Conservation (phyloP, 1,140 invertebrate species). For the Arion vulgaris region DNA sequence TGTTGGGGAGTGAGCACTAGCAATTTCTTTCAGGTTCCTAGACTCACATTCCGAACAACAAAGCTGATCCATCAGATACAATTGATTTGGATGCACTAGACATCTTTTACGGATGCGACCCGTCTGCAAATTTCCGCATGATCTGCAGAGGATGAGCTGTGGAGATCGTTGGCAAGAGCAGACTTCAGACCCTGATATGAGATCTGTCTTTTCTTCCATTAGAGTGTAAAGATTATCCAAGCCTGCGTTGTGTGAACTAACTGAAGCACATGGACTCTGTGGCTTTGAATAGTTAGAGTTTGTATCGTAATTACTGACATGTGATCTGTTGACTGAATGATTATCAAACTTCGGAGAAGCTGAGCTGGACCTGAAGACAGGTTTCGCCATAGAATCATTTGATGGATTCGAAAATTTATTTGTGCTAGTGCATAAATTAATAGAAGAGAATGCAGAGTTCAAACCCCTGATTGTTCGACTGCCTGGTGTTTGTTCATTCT, state of each 20-base stretch:
- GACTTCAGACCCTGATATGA: no score
- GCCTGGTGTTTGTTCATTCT: neutral
- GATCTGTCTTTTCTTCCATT: neutral
- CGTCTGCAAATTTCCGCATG: neutral
- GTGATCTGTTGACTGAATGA: neutral
- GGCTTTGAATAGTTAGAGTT: neutral
- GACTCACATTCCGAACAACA: conserved; percentile 22
- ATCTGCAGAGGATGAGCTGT: conserved; percentile 12
- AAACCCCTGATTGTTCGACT: neutral
- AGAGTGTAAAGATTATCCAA: neutral
- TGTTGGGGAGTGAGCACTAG: no score
- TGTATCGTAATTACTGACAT: neutral
- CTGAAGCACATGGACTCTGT: neutral
- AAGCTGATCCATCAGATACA: conserved; percentile 15
- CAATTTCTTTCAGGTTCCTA: conserved; percentile 20
- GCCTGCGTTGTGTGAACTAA: neutral
- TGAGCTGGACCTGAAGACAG: neutral
- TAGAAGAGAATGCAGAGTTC: neutral
- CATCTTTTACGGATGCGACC: neutral
- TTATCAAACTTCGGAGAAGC: neutral
- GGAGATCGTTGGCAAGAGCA: conserved; percentile 8
- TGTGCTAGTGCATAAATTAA: no score
- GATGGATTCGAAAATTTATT: neutral
- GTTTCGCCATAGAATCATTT: neutral
- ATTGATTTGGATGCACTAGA: neutral